A percentile compares a stretch with the other conserved stretches of the same genome.
Evolutionary conservation across 2,888 invertebrate genomes (phyloP).

Genomic region (Oscheius sp.): DNA sequence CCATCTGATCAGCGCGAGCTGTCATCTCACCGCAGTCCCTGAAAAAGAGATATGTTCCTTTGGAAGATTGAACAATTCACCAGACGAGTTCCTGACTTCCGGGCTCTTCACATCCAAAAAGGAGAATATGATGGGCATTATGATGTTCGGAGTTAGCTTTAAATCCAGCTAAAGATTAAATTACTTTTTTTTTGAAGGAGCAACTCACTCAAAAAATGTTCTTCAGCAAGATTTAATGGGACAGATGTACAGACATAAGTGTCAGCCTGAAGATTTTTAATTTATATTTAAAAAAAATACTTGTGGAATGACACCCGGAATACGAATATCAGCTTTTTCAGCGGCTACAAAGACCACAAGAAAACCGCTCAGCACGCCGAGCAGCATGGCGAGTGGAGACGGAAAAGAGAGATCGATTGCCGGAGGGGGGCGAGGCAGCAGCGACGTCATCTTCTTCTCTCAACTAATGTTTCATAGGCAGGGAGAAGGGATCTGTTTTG

Average conservation of each 20-base stretch:
- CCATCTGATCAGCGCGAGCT: conserved; percentile 72
- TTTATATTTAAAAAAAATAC: neutral
- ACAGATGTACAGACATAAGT: conserved; percentile 90
- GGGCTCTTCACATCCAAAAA: conserved; percentile 87
- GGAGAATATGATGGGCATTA: conserved; percentile 89
- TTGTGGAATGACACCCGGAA: conserved; percentile 44
- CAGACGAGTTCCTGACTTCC: conserved; percentile 81
- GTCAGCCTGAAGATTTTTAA: conserved; percentile 80
- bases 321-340: conserved; percentile 41
- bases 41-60: conserved; percentile 77
- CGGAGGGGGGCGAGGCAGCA: neutral
- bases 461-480: too few species aligned
- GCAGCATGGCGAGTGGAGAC: conserved; percentile 20
- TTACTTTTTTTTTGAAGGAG: neutral
- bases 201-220: conserved; percentile 82
- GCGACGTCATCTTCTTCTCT: conserved; percentile 15
- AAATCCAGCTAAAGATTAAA: conserved; percentile 80
- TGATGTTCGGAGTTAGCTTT: conserved; percentile 89
- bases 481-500: too few species aligned
- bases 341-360: conserved; percentile 12
- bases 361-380: conserved; percentile 22
- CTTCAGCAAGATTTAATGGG: conserved; percentile 83
- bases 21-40: conserved; percentile 94
- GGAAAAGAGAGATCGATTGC: conserved; percentile 7
- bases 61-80: conserved; percentile 74